phyloP scores from a whole-genome alignment of 2,888 invertebrate species.

The Hoplodrina ambigua region DNA sequence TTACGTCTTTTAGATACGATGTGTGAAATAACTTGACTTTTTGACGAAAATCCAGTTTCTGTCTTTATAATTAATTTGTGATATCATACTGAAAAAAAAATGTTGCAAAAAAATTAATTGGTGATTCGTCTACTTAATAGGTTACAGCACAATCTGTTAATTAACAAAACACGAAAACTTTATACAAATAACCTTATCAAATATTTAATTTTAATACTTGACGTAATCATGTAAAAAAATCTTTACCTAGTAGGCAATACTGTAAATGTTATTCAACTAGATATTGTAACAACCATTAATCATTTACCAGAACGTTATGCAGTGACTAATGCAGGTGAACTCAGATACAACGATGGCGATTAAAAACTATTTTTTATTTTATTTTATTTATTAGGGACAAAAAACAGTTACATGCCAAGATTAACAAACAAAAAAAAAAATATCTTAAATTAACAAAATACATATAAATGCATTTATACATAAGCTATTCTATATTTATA shows the following conservation, averaged over 20 bases:
- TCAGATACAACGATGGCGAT: slow-evolving; percentile 29
- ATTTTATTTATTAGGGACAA: too few species aligned
- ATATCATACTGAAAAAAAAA: slow-evolving; percentile 7
- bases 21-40: slow-evolving; percentile 32
- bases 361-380: too few species aligned
- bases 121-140: neutral
- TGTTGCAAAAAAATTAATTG: slow-evolving; percentile 3
- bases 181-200: neutral
- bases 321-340: slow-evolving; percentile 50
- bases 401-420: too few species aligned
- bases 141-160: slow-evolving; percentile 18
- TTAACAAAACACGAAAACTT: slow-evolving; percentile 11
- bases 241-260: neutral
- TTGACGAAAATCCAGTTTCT: slow-evolving; percentile 26
- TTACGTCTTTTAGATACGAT: slow-evolving; percentile 37
- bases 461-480: too few species aligned
- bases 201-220: neutral
- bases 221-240: slow-evolving; percentile 1
- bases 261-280: neutral
- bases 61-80: neutral
- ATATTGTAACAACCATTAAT: slow-evolving; percentile 14
- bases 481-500: too few species aligned
- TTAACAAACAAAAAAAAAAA: too few species aligned
- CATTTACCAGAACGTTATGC: slow-evolving; percentile 10
- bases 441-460: too few species aligned